These are phyloP conservation scores for Macrosoma leucophasiata DNA, from an alignment of 2,888 invertebrate species.

Conservation along the genomic window DNA sequence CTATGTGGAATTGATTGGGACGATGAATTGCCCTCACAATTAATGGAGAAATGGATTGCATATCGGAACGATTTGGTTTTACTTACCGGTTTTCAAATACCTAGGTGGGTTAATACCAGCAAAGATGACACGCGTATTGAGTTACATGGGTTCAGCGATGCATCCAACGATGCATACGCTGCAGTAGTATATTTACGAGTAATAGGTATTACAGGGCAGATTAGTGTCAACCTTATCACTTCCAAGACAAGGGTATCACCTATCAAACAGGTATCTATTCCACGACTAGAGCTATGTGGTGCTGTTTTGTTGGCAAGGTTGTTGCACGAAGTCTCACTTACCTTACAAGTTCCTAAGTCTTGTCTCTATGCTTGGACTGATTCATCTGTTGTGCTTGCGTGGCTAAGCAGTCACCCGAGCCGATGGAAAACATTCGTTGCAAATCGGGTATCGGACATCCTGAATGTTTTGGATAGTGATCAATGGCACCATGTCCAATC, in stretches of 20 bases:
- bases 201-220: too few species aligned
- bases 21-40: slow-evolving; percentile 15
- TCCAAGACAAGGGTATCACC: slow-evolving; percentile 25
- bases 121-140: slow-evolving; percentile 7
- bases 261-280: slow-evolving; percentile 25
- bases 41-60: not conserved
- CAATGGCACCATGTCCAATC: slow-evolving; percentile 18
- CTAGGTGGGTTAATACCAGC: slow-evolving; percentile 10
- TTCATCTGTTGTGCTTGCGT: slow-evolving; percentile 3
- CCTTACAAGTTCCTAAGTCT: slow-evolving; percentile 9
- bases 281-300: slow-evolving; percentile 25
- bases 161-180: slow-evolving; percentile 22
- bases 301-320: slow-evolving; percentile 21
- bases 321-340: slow-evolving; percentile 13
- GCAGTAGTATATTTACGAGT: slow-evolving; percentile 20
- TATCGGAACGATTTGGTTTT: slow-evolving; percentile 9
- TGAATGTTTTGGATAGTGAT: not conserved
- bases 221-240: too few species aligned
- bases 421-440: slow-evolving; percentile 4
- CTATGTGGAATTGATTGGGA: slow-evolving; percentile 20
- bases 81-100: slow-evolving; percentile 12
- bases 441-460: slow-evolving; percentile 2
- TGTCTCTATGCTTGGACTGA: slow-evolving; percentile 17
- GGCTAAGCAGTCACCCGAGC: slow-evolving; percentile 5
- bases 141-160: slow-evolving; percentile 27